Base-by-base conservation (phyloP, 2,888 invertebrate species). In the Drosophila acutilabella region DNA sequence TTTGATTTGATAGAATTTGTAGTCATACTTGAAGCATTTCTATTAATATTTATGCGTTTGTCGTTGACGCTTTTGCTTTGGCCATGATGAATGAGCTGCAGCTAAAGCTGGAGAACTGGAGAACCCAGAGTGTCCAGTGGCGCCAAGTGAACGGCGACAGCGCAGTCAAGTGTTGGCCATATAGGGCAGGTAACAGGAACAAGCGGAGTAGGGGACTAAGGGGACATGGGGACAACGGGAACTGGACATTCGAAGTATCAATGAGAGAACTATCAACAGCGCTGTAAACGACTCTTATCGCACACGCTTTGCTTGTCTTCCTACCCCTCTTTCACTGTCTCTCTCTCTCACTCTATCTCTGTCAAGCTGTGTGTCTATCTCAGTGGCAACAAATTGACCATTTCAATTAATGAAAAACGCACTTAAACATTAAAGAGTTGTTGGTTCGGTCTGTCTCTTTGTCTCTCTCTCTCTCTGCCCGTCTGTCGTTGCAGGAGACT, bases 351-450 rank as follows among this genome's bases (percentile, higher is more conserved):
- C 18, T 14, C 20, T 14, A 4, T 33, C 20, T 33, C 33, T 67
- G 45, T 59, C 51, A 11, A 16, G 58, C 14, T 18, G 36, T 30
- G 38, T 53, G 54, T 62, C 36, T 72, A 38, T 38, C 57, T 57
- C 57, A 57, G 57, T 62, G 80, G 71, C 82, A 77, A 82, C 82
- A 83, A 83, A 83, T 86, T 84, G 83, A 83, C 81, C 83, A 84
- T 84, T 86, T 84, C 86, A 84, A 84, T 84, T 86, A 84, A 84
- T 86, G 86, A 86, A 87, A 83, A 87, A 84, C 87, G 84, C 84
- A 87, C 78, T 84, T 81, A 86, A 83, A 79, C 75, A 78, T 79
- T 71, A 82, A 81, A 80, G 69, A 71, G 72, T 52, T 66, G 77
- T 62, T 67, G 56, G 68, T 56, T 56, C 53, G 18, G 64, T 7